phyloP scores from a whole-genome alignment of 1,140 invertebrate species.

The Rhyzopertha dominica region DNA sequence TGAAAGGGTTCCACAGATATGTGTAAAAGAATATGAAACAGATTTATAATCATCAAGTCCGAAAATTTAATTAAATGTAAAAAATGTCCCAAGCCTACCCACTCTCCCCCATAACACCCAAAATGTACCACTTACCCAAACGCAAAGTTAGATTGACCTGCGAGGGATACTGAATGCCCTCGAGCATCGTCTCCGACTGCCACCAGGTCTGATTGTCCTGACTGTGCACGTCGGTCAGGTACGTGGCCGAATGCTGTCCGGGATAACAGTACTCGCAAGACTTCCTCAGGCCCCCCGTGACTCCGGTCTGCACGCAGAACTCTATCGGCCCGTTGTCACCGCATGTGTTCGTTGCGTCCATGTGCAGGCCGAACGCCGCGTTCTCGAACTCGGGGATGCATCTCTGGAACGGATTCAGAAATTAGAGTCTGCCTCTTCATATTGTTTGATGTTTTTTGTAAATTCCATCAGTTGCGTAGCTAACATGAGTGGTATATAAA shows the following conservation, averaged over 20 bases:
- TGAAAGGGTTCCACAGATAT: no score
- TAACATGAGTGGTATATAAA: no score
- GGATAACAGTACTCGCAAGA: conserved; percentile 60
- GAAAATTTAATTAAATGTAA: no score
- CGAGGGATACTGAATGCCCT: conserved; percentile 84
- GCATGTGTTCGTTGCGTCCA: conserved; percentile 95
- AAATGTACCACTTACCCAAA: conserved; percentile 63
- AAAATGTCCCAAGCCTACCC: conserved; percentile 7
- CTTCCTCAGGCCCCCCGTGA: conserved; percentile 49
- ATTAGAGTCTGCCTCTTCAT: no score
- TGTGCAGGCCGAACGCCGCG: conserved; percentile 80
- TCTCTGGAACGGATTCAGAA: conserved; percentile 73
- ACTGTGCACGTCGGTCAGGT: conserved; percentile 85
- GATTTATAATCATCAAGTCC: no score
- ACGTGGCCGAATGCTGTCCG: conserved; percentile 69
- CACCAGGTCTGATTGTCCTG: conserved; percentile 93
- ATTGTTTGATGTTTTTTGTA: no score
- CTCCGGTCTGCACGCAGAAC: conserved; percentile 87
- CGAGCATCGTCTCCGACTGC: conserved; percentile 97
- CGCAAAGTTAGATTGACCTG: conserved; percentile 89
- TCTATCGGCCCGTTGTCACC: conserved; percentile 69
- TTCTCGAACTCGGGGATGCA: conserved; percentile 96
- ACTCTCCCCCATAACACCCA: conserved; percentile 9
- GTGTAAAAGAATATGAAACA: no score
- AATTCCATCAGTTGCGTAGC: no score